Conservation (phyloP, 2,797 vertebrate genomes). For the Semaprochilodus insignis region DNA sequence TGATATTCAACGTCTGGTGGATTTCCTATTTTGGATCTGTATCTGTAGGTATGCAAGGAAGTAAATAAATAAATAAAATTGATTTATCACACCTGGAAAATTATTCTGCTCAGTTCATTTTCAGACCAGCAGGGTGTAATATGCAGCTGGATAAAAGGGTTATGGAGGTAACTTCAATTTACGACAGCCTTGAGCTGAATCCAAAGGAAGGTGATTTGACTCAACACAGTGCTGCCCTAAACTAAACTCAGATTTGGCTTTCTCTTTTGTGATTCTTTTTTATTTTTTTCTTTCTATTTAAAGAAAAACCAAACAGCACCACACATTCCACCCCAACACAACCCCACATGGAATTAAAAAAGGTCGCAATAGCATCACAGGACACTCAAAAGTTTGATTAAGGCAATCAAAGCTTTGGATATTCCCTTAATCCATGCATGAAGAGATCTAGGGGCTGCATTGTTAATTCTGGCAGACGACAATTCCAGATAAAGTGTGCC, state of each 20-base stretch:
- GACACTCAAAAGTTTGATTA: too few species aligned
- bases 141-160: not conserved
- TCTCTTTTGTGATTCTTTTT: too few species aligned
- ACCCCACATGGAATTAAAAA: too few species aligned
- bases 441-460: too few species aligned
- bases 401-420: too few species aligned
- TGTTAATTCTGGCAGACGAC: too few species aligned
- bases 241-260: not conserved
- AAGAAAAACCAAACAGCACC: too few species aligned
- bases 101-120: conserved; percentile 10
- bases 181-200: conserved; percentile 10
- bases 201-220: not conserved
- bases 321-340: too few species aligned
- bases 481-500: too few species aligned
- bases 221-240: not conserved
- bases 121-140: conserved; percentile 12
- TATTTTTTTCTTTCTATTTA: too few species aligned
- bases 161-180: conserved; percentile 19
- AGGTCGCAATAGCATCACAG: too few species aligned
- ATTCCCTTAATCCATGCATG: too few species aligned
- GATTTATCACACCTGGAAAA: conserved; percentile 30
- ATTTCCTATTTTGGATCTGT: not conserved
- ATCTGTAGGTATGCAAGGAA: not conserved
- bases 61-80: conserved; percentile 16
- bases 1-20: conserved; percentile 13